Base-by-base conservation (phyloP, 2,797 vertebrate species). In the Spheniscus humboldti region DNA sequence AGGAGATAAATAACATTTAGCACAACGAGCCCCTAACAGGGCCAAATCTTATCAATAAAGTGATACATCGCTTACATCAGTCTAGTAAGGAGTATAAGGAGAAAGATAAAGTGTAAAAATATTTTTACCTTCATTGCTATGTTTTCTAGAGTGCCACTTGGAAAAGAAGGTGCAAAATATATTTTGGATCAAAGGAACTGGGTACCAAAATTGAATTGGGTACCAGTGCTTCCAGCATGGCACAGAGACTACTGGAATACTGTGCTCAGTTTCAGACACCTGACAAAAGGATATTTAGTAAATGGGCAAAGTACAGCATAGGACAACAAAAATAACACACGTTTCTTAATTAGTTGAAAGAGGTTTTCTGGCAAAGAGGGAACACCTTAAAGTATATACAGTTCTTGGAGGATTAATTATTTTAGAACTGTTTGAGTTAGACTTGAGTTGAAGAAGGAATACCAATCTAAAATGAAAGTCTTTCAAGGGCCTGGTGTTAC, bases 351-450 rank as follows among this genome's bases (percentile, higher is more conserved):
- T 96, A 94, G 93, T 96, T 92, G 85, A 94, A 87, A 78, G 81
- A 78, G 35, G 13, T 94, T 96, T 96, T 97, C 94, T 94, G 88
- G 67, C 50, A 94, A 95, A 96, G 94, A 94, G 37, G 31, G 84
- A 93, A 94, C 19, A 92, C 41, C 50, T 97, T 92, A 72, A 96
- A 96, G 52, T 78, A 89, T 53, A 90, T 43, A 82, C 23, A 94
- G 73, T 89, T 95, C 71, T 90, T 89, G 52, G 74, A 55, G 59
- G 59, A 91, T 90, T 95, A 97, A 96, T 96, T 97, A 73, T 92
- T 97, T 97, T 93, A 96, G 79, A 95, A 95, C 86, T 95, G 47
- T 92, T 96, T 96, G 92, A 97, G 67, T 96, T 94, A 92, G 63
- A 84, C 87, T 96, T 92, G 75, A 94, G 93, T 92, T 91, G 39